These are phyloP conservation scores for Oreochromis tanganicae DNA, from an alignment of 2,113 vertebrate genomes.

Conservation along the genomic window DNA sequence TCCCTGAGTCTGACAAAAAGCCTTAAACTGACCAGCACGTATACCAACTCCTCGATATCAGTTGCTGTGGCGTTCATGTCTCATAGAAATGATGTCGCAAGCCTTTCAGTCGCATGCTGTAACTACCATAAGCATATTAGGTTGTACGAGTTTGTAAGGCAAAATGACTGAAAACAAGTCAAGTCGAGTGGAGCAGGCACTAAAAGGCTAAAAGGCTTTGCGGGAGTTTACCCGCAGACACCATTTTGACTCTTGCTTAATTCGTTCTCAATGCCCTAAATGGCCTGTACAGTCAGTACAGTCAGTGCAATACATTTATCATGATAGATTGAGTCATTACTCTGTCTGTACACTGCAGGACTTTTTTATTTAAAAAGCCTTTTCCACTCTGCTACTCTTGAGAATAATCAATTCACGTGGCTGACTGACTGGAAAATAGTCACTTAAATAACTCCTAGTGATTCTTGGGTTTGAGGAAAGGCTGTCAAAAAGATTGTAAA, in stretches of 20 bases:
- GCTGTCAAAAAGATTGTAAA: background rate
- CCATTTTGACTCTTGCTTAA: background rate
- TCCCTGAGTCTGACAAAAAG: background rate
- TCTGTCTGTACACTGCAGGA: background rate
- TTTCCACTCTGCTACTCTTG: background rate
- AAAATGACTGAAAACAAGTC: background rate
- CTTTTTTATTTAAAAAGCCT: background rate
- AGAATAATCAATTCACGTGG: background rate
- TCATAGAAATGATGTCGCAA: background rate
- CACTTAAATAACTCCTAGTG: background rate
- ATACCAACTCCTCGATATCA: background rate
- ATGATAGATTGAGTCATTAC: background rate
- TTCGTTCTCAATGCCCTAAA: background rate
- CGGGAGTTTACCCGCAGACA: background rate
- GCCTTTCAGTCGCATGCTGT: background rate
- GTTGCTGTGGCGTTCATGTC: background rate
- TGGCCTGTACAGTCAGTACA: background rate
- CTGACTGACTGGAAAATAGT: conserved; percentile 1
- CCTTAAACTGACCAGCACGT: background rate
- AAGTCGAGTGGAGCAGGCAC: background rate
- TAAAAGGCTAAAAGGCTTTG: background rate
- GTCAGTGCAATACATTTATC: background rate
- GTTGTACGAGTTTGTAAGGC: background rate
- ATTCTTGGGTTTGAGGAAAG: background rate
- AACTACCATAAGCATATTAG: background rate